Evolutionary conservation across 2,113 vertebrate genomes (phyloP).

Genomic region (Cyanoramphus novaezelandiae): DNA sequence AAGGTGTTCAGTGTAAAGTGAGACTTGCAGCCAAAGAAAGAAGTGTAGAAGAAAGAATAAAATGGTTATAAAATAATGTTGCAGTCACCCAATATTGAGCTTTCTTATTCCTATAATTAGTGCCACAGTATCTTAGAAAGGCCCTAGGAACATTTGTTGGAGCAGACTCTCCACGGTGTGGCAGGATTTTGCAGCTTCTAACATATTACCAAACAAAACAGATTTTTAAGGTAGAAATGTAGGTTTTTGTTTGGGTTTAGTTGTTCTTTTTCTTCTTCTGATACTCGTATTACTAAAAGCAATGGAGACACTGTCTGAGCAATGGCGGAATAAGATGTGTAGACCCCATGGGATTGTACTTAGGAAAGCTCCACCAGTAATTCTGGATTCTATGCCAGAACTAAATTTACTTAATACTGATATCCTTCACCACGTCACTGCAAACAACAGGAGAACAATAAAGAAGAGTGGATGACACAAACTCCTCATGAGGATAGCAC

Average conservation of each 20-base stretch:
- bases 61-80: background rate
- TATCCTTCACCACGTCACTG: background rate
- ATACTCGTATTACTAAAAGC: background rate
- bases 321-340: background rate
- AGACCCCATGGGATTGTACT: accelerated
- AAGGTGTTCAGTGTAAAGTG: background rate
- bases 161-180: accelerated
- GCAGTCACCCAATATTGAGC: background rate
- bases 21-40: background rate
- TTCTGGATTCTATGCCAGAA: background rate
- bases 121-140: background rate
- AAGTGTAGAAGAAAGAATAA: background rate
- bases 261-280: background rate
- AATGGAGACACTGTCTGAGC: background rate
- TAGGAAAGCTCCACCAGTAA: background rate
- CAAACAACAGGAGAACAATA: background rate
- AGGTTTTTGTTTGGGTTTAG: background rate
- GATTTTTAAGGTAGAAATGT: background rate
- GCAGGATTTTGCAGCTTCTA: background rate
- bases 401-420: background rate
- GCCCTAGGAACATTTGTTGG: background rate
- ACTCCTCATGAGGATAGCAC: background rate
- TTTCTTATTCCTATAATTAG: background rate
- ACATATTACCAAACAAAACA: background rate
- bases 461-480: background rate